phyloP scores from a whole-genome alignment of 2,113 vertebrate species.

The Psammodynastes pulverulentus region DNA sequence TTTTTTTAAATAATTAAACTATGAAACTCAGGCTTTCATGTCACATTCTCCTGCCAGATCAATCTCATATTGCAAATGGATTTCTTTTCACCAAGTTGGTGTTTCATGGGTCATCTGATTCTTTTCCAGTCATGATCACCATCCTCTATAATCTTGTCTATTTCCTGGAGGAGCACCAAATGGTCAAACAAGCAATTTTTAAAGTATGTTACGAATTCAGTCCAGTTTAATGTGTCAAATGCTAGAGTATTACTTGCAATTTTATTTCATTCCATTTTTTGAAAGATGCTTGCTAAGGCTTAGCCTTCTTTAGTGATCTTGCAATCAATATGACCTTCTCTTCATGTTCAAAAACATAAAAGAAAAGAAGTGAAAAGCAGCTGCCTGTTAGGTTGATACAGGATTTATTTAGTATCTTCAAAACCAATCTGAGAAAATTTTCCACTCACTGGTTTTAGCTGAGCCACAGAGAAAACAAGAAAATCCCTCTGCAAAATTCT shows the following conservation, averaged over 20 bases:
- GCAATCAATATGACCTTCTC: constrained; percentile 71
- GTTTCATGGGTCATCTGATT: constrained; percentile 59
- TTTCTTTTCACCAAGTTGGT: constrained; percentile 39
- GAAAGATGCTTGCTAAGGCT: constrained; percentile 69
- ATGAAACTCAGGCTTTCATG: constrained; percentile 19
- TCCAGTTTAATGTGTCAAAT: constrained; percentile 66
- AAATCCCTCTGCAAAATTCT: constrained; percentile 82
- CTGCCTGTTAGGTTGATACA: constrained; percentile 75
- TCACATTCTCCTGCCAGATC: constrained; percentile 16
- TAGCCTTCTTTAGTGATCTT: constrained; percentile 72
- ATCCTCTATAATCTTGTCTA: constrained; percentile 57
- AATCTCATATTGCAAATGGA: constrained; percentile 3
- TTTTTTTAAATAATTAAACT: neutral
- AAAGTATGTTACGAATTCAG: constrained; percentile 60
- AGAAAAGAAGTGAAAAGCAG: constrained; percentile 67
- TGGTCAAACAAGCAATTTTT: constrained; percentile 59
- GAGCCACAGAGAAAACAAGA: constrained; percentile 81
- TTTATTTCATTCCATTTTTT: constrained; percentile 62
- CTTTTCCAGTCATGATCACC: constrained; percentile 61
- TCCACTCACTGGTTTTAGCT: constrained; percentile 86
- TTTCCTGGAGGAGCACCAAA: constrained; percentile 65
- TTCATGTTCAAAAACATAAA: constrained; percentile 65
- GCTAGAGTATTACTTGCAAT: constrained; percentile 56
- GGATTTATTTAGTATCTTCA: constrained; percentile 85
- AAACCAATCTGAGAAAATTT: constrained; percentile 92